Percentiles rank a stretch among this genome's conserved stretches.
These are phyloP conservation scores for Andricus quercusramuli DNA, from an alignment of 2,888 invertebrate genomes.

Conservation along the genomic window DNA sequence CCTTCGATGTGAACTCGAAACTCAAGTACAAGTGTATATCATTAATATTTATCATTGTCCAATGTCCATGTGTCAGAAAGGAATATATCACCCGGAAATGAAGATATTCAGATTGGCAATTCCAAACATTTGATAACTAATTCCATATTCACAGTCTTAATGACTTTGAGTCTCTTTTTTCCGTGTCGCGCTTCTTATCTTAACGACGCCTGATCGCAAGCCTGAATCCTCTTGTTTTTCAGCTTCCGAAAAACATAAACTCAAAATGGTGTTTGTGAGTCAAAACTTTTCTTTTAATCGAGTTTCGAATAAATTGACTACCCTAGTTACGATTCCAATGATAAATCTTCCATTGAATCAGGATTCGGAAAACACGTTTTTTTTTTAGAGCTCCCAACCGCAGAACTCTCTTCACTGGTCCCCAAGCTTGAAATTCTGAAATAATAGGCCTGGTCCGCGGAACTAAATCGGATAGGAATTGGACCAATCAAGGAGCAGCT, in stretches of 20 bases:
- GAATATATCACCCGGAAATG: neutral
- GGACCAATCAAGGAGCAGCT: conserved; percentile 63
- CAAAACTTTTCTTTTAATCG: neutral
- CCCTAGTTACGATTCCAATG: neutral
- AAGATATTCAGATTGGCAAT: neutral
- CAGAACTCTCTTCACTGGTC: conserved; percentile 44
- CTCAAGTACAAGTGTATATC: conserved; percentile 22
- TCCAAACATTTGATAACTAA: too few species aligned
- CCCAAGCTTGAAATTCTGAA: conserved; percentile 50
- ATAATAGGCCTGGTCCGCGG: conserved; percentile 55
- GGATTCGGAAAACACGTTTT: conserved; percentile 45
- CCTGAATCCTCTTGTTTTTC: conserved; percentile 66
- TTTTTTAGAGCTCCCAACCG: conserved; percentile 51
- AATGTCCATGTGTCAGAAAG: neutral
- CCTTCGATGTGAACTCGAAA: conserved; percentile 34
- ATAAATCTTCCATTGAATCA: conserved; percentile 3
- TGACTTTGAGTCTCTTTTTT: too few species aligned
- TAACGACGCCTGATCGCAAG: neutral
- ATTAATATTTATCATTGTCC: conserved; percentile 22
- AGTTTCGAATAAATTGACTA: conserved; percentile 34
- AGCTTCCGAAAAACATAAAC: conserved; percentile 70
- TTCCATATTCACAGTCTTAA: too few species aligned
- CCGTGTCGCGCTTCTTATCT: too few species aligned
- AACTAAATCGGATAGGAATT: conserved; percentile 54
- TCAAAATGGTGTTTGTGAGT: neutral